Base-by-base conservation (phyloP, 2,797 vertebrate species). In the Pipistrellus pygmaeus region DNA sequence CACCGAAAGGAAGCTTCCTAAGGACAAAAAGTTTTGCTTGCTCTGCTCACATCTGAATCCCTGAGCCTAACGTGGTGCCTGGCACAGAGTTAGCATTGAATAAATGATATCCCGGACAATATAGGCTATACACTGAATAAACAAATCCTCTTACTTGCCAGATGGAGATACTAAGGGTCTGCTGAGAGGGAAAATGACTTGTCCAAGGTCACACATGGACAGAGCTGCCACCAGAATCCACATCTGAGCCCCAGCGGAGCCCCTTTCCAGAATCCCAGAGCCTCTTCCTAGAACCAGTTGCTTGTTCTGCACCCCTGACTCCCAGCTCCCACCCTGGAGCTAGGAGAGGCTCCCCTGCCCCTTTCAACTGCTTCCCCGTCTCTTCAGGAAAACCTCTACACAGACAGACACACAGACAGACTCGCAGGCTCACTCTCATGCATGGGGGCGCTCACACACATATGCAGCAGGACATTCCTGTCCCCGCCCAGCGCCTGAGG, bases 1-100 rank as follows among this genome's bases (percentile, higher is more conserved):
- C 55, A 35, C 38, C 53, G 32, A 68, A 85, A 81, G 66, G 51
- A 75, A 71, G 23, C 27, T 85, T 77, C 46, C 2, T 5, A 46
- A 93, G 32, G 91, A 80, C 55, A 72, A 78, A 32, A 18, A 35
- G 73, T 76, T 62, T 21, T 27, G 25, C 90, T 93, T 30, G 55
- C 68, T 92, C 77, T 73, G 62, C 51, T 93, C 68, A 91, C 44
- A 32, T 85, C 57, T 73, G 60, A 92, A 76, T 80, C 76, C 88
- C 64, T 38, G 18, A 25, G 35, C 66, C 85, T 94, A 64, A 55
- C 81, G 51, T 9, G 73, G 7, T 57, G 68, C 44, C 73, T 51
- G 46, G 62, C 55, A 73, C 38, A 60, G 46, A 76, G 23, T 0
- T 44, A 10, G 35, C 62, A n/a, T 18, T 46, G 35, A 81, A 78